phyloP scores from a whole-genome alignment of 2,888 invertebrate species.

The Microchrysa polita region DNA sequence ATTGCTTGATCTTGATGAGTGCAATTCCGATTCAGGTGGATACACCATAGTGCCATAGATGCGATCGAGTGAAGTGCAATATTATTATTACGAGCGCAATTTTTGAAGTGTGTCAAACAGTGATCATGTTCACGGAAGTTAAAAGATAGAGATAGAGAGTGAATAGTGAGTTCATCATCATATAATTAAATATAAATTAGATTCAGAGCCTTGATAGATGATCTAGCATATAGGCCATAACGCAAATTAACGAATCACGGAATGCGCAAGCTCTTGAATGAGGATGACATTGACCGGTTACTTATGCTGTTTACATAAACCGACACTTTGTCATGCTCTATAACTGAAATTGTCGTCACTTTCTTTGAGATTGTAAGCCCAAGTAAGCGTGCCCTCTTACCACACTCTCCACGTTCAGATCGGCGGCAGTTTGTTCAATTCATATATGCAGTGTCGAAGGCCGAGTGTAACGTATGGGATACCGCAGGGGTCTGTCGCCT shows the following conservation, averaged over 20 bases:
- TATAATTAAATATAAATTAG: too few relatives aligned
- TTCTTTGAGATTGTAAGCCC: neutral
- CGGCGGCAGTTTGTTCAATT: neutral
- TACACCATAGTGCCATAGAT: too few relatives aligned
- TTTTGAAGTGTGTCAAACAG: too few relatives aligned
- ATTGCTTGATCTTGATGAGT: too few relatives aligned
- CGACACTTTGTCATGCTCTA: neutral
- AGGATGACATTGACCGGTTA: slow-evolving; percentile 34
- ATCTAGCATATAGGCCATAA: too few relatives aligned
- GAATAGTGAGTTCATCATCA: too few relatives aligned
- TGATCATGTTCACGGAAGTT: too few relatives aligned
- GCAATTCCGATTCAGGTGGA: neutral
- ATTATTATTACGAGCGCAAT: too few relatives aligned
- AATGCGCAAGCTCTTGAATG: neutral
- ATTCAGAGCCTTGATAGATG: too few relatives aligned
- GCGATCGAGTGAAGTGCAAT: too few relatives aligned
- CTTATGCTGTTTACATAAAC: neutral
- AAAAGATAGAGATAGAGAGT: too few relatives aligned
- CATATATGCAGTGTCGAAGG: neutral
- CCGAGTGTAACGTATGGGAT: neutral
- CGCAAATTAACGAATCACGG: too few relatives aligned
- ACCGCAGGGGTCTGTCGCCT: slow-evolving; percentile 4
- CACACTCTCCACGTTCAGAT: neutral
- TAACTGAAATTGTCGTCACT: slow-evolving; percentile 1
- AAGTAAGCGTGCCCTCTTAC: slow-evolving; percentile 26